Base-by-base conservation (phyloP, 2,888 invertebrate genomes). In the Druceiella hillmani region DNA sequence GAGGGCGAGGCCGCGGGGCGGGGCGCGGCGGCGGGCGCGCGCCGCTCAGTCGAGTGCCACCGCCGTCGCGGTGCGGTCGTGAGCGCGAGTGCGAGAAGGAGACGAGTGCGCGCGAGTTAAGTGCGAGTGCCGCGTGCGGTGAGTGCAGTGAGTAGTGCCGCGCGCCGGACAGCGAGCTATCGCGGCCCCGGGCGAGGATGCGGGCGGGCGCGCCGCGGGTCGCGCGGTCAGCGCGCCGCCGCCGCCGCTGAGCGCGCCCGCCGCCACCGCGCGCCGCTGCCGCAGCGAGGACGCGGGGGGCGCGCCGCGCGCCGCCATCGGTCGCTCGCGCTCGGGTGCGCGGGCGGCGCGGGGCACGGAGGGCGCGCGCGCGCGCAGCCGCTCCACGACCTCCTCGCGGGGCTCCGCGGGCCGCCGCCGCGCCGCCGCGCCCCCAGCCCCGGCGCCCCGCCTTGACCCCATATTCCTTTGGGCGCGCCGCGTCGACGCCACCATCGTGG, bases 381-480 rank as follows among this genome's bases (percentile, higher is more conserved):
- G 58, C 59, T 61, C 64, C 64, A 61, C 64, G 62, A 62, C 62
- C 54, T 50, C 51, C 57, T 55, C 50, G 58, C 44, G 50, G 37
- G 33, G 39, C 37, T 41, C 47, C 50, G 40, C 41, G 45, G 49
- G 53, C 59, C 58, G 55, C 45, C 52, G 50, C 48, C 51, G 45
- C 43, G 53, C 56, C 50, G 53, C 53, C 54, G 53, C 56, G 52
- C 52, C 61, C 52, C 63, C 76, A 36, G 59, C 73, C 57, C 67
- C 66, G 53, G 46, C 50, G 45, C 74, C 83, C 52, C 78, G 81
- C 42, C 80, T 87, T 51, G 84, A 86, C 57, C 88, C 88, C 49
- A 83, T 89, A 49, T 89, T 89, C 64, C 75, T 89, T 50, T 89
- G 88, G 87, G 84, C 85, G 45, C 82, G 83, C 57, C 85, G 86